Evolutionary conservation across 2,797 vertebrate genomes (phyloP).

Genomic region (Coendou prehensilis): DNA sequence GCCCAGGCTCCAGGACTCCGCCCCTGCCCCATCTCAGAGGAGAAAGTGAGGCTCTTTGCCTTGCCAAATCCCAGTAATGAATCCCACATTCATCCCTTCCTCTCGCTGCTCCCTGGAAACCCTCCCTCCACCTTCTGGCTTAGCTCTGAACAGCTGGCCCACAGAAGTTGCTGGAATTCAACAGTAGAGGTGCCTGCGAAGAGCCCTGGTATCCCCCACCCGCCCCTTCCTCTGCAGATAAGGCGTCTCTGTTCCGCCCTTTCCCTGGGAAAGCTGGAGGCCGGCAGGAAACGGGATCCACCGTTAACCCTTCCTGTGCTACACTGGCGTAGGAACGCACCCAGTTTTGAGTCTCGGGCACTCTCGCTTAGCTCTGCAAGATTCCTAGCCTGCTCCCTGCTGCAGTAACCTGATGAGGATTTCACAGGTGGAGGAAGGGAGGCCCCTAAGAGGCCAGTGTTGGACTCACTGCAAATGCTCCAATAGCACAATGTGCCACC

Average conservation of each 20-base stretch:
- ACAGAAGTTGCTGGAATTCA: constrained; percentile 54
- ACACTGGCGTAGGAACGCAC: rapidly evolving
- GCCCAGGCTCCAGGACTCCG: not conserved
- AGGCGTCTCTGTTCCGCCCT: not conserved
- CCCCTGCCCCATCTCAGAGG: not conserved
- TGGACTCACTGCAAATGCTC: not conserved
- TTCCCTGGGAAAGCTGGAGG: not conserved
- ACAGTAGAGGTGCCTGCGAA: not conserved
- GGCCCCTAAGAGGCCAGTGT: not conserved
- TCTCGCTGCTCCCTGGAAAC: not conserved
- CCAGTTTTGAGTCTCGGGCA: rapidly evolving
- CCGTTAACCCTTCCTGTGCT: not conserved
- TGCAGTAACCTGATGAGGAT: not conserved
- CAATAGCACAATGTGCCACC: not conserved
- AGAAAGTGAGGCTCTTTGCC: not conserved
- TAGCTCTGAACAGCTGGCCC: constrained; percentile 72
- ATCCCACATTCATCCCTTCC: constrained; percentile 62
- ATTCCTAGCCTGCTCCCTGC: not conserved
- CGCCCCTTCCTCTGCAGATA: constrained; percentile 69
- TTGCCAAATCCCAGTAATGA: constrained; percentile 72
- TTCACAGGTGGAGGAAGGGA: not conserved
- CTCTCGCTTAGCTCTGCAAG: not conserved
- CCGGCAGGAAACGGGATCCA: not conserved
- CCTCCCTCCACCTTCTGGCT: constrained; percentile 41
- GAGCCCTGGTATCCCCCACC: constrained; percentile 30